A percentile compares a stretch with the other conserved stretches of the same genome.
Evolutionary conservation across 2,888 invertebrate genomes (phyloP).

Genomic region (Chrysolina haemoptera): DNA sequence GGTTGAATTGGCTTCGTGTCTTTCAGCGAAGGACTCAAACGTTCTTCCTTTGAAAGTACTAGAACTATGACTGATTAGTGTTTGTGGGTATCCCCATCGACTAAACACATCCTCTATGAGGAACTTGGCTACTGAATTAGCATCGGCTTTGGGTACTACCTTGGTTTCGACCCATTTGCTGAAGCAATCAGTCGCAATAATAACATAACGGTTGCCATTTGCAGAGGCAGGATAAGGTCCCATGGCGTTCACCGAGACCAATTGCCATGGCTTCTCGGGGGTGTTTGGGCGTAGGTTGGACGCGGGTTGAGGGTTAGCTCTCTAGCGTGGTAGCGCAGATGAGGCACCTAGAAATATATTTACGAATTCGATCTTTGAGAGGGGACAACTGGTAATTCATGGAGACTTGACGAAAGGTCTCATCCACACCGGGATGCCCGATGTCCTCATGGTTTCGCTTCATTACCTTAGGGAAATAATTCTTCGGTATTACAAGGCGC

Average conservation of each 20-base stretch:
- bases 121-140: rapidly evolving
- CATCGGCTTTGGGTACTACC: background rate
- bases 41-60: background rate
- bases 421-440: no score
- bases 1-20: background rate
- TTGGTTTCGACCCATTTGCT: background rate
- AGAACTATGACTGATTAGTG: background rate
- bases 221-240: background rate
- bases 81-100: background rate
- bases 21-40: background rate
- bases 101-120: background rate
- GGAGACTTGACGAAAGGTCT: no score
- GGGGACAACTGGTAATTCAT: no score
- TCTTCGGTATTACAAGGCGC: no score
- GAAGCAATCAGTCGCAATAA: background rate
- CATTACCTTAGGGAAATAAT: no score
- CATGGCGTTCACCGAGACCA: background rate
- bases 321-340: no score
- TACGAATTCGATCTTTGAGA: no score
- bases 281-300: no score
- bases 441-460: no score
- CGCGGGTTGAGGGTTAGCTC: no score
- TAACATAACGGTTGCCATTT: background rate
- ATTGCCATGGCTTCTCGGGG: background rate
- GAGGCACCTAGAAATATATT: no score